These are phyloP conservation scores for Patella ulyssiponensis DNA, from an alignment of 2,888 invertebrate species.

Conservation along the genomic window DNA sequence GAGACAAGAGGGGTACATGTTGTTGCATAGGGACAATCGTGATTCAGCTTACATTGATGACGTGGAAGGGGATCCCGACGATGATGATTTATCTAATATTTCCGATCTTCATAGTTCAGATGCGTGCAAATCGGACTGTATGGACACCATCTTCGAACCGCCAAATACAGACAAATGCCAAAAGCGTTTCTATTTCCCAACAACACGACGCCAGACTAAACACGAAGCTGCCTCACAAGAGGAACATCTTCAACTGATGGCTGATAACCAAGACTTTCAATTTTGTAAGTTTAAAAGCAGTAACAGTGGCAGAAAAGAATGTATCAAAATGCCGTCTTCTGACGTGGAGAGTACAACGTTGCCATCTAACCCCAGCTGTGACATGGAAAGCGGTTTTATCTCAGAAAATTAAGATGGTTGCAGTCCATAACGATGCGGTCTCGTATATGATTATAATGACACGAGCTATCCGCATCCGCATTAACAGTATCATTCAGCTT, in stretches of 20 bases:
- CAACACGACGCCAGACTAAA: slow-evolving; percentile 11
- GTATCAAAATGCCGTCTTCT: slow-evolving; percentile 11
- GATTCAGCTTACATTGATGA: slow-evolving; percentile 49
- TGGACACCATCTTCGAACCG: slow-evolving; percentile 1
- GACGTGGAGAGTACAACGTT: slow-evolving; percentile 10
- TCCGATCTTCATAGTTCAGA: slow-evolving; percentile 6
- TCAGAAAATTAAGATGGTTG: slow-evolving; percentile 27
- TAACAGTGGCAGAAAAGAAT: not conserved
- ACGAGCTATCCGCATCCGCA: too few relatives aligned
- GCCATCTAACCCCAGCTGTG: slow-evolving; percentile 33
- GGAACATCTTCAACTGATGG: slow-evolving; percentile 23
- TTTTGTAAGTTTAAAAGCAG: not conserved
- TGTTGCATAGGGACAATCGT: slow-evolving; percentile 44
- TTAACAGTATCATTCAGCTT: too few relatives aligned
- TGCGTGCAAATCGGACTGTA: not conserved
- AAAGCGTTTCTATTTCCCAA: not conserved
- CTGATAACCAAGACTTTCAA: not conserved
- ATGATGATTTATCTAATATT: slow-evolving; percentile 27
- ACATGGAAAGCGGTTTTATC: slow-evolving; percentile 53
- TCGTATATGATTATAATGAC: too few relatives aligned
- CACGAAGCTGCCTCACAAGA: slow-evolving; percentile 11
- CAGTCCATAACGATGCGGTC: too few relatives aligned
- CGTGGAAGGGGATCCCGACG: slow-evolving; percentile 47
- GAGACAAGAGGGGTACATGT: slow-evolving; percentile 50
- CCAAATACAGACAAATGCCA: not conserved